Base-by-base conservation (phyloP, 2,888 invertebrate species). In the Harpalus rufipes region DNA sequence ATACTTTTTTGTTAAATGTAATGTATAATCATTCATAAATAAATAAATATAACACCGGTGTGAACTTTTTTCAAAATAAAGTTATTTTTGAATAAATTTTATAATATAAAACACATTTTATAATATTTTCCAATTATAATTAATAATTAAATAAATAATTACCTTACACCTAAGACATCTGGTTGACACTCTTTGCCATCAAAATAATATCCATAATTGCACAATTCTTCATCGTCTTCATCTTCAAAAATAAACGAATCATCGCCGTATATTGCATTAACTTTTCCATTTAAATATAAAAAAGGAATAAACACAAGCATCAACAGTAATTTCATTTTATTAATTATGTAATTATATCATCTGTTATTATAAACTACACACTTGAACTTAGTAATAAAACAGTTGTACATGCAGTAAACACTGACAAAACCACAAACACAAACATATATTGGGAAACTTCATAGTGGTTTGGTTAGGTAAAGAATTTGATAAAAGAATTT, bases 401-500 rank as follows among this genome's bases (percentile, higher is more conserved):
- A 51, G 44, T 51, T 51, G 44, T 51, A 51, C 12, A 10, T 10
- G 4, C 44, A 8, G 44, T 51, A 3, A 44, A 7, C 44, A 44
- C 6, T 51, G 44, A 32, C 32, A 32, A 32, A 32, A 32, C 32
- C 32, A 32, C 32, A 32, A 32, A 32, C 32, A 32, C 6, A 32
- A 32, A 32, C 32, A 32, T 32, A 32, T 32, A 32, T 32, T 51
- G 8, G 44, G 44, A 12, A 51, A 51, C 12, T 51, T 12, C 44
- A 12, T 10, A 51, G 44, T 51, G 44, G 12, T 51, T 12, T 51
- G 44, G 12, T 51, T 12, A 51, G 8, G 44, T 7, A 51, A 10
- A 51, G 44, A 51, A 51, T 51, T 51, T 51, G 44, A 51, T 51
- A 51, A 51, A 51, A 51, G 44, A 51, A 51, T 51, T 51, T 51